These are phyloP conservation scores for Cephus runcator DNA, from an alignment of 2,888 invertebrate species.

Conservation along the genomic window DNA sequence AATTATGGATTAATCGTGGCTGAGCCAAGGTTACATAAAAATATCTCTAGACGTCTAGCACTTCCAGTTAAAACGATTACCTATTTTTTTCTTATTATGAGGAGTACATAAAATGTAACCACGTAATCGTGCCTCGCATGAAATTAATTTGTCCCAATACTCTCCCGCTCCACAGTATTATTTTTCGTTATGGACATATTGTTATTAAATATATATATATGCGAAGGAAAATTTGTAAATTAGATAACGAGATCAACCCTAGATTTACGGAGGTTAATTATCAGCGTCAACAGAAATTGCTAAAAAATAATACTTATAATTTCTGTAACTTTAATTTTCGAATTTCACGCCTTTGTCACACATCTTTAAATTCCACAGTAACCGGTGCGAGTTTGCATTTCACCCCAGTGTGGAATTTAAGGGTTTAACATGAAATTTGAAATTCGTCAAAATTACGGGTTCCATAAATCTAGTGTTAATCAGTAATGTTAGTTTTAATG, in stretches of 20 bases:
- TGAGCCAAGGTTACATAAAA: neutral
- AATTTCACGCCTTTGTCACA: too few relatives aligned
- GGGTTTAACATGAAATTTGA: too few relatives aligned
- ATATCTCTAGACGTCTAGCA: neutral
- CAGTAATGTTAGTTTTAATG: neutral
- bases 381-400: too few relatives aligned
- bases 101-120: neutral
- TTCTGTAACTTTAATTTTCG: too few relatives aligned
- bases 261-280: too few relatives aligned
- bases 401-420: too few relatives aligned
- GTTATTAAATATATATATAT: neutral
- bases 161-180: neutral
- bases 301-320: too few relatives aligned
- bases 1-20: neutral
- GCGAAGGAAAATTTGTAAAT: neutral
- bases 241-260: neutral
- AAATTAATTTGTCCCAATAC: neutral
- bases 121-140: neutral
- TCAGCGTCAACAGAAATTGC: too few relatives aligned
- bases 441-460: too few relatives aligned
- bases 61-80: neutral
- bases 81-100: neutral
- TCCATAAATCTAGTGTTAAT: neutral
- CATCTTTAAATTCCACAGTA: too few relatives aligned
- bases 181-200: neutral